These are phyloP conservation scores for Raphicerus campestris DNA, from an alignment of 2,113 vertebrate species.

Conservation along the genomic window DNA sequence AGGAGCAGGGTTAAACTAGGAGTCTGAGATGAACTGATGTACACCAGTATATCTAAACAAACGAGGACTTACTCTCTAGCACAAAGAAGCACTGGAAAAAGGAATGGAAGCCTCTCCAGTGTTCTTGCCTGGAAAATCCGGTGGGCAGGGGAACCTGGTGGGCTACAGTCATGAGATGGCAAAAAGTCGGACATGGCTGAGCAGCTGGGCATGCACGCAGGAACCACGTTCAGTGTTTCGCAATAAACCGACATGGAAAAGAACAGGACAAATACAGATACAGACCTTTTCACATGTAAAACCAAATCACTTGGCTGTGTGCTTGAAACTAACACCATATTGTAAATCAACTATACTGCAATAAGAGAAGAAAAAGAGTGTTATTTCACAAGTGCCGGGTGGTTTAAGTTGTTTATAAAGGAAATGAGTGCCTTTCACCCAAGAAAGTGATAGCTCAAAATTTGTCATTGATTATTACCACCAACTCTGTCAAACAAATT, in stretches of 20 bases:
- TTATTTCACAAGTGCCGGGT: not conserved
- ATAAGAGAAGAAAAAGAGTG: not conserved
- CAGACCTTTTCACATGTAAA: fast-evolving
- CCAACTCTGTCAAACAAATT: not conserved
- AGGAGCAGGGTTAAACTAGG: not conserved
- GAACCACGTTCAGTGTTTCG: too few relatives aligned
- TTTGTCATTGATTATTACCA: not conserved
- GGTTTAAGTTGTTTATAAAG: not conserved
- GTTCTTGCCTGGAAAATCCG: not conserved
- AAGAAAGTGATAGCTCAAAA: not conserved
- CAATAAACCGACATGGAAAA: not conserved
- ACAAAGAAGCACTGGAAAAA: not conserved
- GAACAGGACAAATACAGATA: not conserved
- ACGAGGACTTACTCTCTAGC: not conserved
- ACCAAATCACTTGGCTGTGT: not conserved
- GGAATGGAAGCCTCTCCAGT: not conserved
- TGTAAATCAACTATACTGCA: not conserved
- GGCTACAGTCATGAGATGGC: not conserved
- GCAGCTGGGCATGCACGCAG: not conserved
- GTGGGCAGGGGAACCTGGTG: not conserved
- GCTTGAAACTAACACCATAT: not conserved
- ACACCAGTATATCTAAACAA: not conserved
- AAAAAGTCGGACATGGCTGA: not conserved
- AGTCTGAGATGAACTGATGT: not conserved
- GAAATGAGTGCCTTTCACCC: constrained; percentile 22